A percentile compares a stretch with the other conserved stretches of the same genome.
Evolutionary conservation across 2,888 invertebrate species (phyloP).

Genomic region (Pyrochroa serraticornis): DNA sequence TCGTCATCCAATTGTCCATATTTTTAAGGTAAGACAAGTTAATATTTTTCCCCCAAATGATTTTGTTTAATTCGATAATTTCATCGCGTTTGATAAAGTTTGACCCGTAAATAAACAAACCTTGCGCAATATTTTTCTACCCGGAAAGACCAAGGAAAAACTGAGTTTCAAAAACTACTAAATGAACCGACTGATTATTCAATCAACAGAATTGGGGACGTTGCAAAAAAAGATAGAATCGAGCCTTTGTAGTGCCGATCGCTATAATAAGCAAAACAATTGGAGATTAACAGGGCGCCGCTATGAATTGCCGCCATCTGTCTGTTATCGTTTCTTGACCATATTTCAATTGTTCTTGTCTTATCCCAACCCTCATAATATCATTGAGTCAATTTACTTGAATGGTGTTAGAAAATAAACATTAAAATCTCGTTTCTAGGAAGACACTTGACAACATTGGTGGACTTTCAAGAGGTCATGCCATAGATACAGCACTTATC

Average conservation of each 20-base stretch:
- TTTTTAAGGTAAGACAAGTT: too few species aligned
- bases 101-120: too few species aligned
- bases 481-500: constrained; percentile 22
- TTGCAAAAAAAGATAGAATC: constrained; percentile 9
- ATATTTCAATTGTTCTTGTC: too few species aligned
- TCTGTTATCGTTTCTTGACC: background rate
- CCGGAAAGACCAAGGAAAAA: background rate
- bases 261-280: constrained; percentile 12
- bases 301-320: constrained; percentile 14
- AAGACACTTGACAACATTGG: constrained; percentile 20
- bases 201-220: background rate
- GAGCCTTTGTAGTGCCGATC: constrained; percentile 7
- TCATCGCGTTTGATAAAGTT: too few species aligned
- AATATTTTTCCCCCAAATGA: too few species aligned
- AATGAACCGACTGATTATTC: background rate
- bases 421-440: constrained; percentile 5
- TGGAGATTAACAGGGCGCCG: constrained; percentile 16
- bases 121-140: too few species aligned
- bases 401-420: too few species aligned
- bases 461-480: constrained; percentile 7
- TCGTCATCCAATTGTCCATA: too few species aligned
- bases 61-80: too few species aligned
- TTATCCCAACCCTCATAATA: background rate
- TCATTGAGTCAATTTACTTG: too few species aligned
- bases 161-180: background rate